These are phyloP conservation scores for Heliocidaris erythrogramma DNA, from an alignment of 35 echinoderm and acorn worm genomes.

Conservation along the genomic window DNA sequence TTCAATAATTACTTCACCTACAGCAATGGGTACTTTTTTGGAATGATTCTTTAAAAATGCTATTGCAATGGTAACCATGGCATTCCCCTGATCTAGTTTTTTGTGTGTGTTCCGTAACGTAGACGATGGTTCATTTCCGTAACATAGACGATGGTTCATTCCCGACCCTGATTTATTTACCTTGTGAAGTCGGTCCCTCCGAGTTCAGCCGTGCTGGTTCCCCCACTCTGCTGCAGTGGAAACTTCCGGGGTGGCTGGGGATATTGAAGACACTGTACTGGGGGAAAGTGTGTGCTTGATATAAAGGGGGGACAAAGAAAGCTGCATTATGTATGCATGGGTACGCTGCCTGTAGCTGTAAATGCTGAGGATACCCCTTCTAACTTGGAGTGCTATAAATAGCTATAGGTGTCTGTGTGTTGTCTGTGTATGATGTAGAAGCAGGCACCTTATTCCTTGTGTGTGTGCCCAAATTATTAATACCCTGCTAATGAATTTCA, in stretches of 20 bases:
- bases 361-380: not conserved
- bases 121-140: not conserved
- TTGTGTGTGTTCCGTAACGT: not conserved
- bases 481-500: conserved; percentile 1
- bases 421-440: not conserved
- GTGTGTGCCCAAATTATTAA: not conserved
- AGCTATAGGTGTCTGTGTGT: not conserved
- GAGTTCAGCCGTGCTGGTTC: not conserved
- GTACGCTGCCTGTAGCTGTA: not conserved
- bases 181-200: not conserved
- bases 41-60: not conserved
- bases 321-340: not conserved
- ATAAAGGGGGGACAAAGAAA: not conserved
- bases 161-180: not conserved
- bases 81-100: not conserved
- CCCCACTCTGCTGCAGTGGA: not conserved
- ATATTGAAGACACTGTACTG: not conserved
- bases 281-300: not conserved
- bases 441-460: not conserved
- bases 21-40: not conserved
- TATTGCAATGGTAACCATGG: not conserved
- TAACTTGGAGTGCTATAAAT: not conserved
- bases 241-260: conserved; percentile 4
- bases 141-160: not conserved
- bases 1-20: no score